phyloP scores from a whole-genome alignment of 2,797 vertebrate genomes.

The Falco rusticolus region DNA sequence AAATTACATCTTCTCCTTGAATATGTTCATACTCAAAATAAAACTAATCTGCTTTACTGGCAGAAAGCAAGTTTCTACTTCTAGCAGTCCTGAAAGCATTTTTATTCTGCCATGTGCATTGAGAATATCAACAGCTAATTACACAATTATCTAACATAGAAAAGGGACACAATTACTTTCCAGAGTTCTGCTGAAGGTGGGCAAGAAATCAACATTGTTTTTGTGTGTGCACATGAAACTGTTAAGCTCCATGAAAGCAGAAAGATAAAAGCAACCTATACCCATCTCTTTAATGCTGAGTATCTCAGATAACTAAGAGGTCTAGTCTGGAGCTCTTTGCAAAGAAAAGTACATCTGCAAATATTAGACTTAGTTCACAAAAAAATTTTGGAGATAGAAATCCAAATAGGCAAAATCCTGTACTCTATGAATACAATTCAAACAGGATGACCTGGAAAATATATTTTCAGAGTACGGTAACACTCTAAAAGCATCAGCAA shows the following conservation, averaged over 20 bases:
- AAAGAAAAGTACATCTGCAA: background rate
- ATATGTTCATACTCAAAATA: background rate
- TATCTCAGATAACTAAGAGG: background rate
- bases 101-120: background rate
- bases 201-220: background rate
- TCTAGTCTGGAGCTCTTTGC: background rate
- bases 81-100: background rate
- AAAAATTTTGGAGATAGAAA: background rate
- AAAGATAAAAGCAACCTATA: background rate
- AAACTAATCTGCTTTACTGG: background rate
- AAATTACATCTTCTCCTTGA: background rate
- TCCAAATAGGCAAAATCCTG: background rate
- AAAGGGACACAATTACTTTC: background rate
- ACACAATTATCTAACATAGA: background rate
- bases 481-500: background rate
- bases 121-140: background rate
- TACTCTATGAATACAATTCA: background rate
- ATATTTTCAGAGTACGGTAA: background rate
- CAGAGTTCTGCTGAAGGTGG: background rate
- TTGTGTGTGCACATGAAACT: background rate
- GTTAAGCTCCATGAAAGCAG: background rate
- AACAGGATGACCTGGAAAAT: background rate
- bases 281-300: fast-evolving
- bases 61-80: background rate
- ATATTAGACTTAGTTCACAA: background rate